Evolutionary conservation across 2,888 invertebrate genomes (phyloP).

Genomic region (Catotricha subobsoleta): DNA sequence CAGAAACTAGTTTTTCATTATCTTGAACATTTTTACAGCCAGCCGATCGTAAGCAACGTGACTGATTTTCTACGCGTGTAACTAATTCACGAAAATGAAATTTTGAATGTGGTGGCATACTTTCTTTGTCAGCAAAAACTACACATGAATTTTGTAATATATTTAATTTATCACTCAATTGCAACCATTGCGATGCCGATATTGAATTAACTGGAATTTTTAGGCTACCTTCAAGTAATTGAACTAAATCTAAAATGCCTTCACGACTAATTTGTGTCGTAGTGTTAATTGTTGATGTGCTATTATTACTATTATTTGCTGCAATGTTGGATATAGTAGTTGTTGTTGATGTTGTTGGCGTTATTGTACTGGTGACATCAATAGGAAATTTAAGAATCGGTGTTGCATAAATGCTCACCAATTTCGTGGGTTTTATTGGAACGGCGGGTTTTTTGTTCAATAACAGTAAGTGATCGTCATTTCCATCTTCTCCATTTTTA

Average conservation of each 20-base stretch:
- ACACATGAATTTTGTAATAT: conserved; percentile 66
- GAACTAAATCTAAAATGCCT: conserved; percentile 46
- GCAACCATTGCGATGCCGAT: conserved; percentile 52
- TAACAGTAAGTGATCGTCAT: conserved; percentile 11
- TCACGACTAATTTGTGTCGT: conserved; percentile 33
- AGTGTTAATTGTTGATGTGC: conserved; percentile 31
- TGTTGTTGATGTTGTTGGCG: conserved; percentile 3
- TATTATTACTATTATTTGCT: conserved; percentile 12
- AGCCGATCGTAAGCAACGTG: conserved; percentile 46
- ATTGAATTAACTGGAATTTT: conserved; percentile 34
- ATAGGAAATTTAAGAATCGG: conserved; percentile 34
- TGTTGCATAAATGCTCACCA: conserved; percentile 53
- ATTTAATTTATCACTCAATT: conserved; percentile 63
- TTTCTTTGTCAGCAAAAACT: conserved; percentile 59
- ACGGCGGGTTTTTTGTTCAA: conserved; percentile 44
- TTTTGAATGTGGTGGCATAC: conserved; percentile 68
- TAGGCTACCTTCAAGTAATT: conserved; percentile 43
- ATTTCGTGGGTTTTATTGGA: conserved; percentile 47
- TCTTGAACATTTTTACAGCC: conserved; percentile 51
- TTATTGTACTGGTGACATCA: conserved; percentile 19
- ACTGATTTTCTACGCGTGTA: conserved; percentile 49
- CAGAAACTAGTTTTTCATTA: conserved; percentile 46
- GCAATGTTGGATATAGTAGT: conserved; percentile 6
- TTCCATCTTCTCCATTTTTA: conserved; percentile 10
- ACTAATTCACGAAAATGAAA: conserved; percentile 69